Evolutionary conservation across 1,140 invertebrate species (phyloP).

Genomic region (Pissodes strobi): DNA sequence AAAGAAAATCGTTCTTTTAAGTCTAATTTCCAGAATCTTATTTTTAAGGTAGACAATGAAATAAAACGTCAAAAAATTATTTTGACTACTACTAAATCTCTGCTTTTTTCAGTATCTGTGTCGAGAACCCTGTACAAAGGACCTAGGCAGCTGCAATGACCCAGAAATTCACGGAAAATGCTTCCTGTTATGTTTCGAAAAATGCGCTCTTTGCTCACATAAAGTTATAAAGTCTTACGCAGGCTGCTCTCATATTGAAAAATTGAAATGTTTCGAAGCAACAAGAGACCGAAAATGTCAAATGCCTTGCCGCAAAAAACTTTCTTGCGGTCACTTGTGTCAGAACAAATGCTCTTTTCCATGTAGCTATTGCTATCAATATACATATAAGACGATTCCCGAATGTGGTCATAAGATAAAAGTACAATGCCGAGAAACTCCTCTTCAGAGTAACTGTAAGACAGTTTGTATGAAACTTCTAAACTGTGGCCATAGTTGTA

Average conservation of each 20-base stretch:
- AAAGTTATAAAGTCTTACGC: neutral
- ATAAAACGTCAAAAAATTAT: no score
- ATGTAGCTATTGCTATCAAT: neutral
- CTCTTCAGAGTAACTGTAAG: neutral
- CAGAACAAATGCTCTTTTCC: neutral
- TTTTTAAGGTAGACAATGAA: no score
- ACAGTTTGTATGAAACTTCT: neutral
- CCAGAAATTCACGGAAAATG: neutral
- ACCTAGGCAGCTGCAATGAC: neutral
- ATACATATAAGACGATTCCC: neutral
- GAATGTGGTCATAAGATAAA: neutral
- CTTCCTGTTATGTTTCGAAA: neutral
- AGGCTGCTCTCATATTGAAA: neutral
- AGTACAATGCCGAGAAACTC: neutral
- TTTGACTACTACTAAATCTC: no score
- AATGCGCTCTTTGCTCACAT: neutral
- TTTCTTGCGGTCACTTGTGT: neutral
- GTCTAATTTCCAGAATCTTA: no score
- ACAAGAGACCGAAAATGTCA: neutral
- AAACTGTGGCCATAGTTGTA: neutral
- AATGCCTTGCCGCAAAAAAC: neutral
- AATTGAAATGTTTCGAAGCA: neutral
- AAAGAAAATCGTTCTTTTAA: no score
- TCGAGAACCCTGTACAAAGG: neutral
- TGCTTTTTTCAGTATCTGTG: no score